Conservation (phyloP, 37 sponge, comb jelly and placozoan genomes). For the Bolinopsis microptera region DNA sequence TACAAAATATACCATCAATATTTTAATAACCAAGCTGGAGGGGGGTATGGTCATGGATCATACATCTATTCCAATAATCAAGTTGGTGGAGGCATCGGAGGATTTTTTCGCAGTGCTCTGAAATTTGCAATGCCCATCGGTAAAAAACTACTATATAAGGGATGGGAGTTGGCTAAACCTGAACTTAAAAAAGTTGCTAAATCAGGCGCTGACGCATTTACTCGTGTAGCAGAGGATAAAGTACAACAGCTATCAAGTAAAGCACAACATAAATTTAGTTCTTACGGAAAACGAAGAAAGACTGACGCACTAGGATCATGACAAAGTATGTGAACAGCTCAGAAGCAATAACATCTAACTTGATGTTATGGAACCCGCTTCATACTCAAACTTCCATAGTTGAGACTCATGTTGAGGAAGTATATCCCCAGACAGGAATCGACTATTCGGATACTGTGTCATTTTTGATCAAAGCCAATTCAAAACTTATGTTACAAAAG, state of each 20-base stretch:
- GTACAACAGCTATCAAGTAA: neutral
- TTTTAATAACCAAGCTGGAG: neutral
- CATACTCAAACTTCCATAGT: constrained; percentile 24
- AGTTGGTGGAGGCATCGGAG: constrained; percentile 37
- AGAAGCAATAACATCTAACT: neutral
- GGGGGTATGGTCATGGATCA: neutral
- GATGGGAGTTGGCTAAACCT: constrained; percentile 13
- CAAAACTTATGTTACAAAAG: neutral
- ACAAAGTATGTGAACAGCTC: constrained; percentile 8
- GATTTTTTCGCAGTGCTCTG: neutral
- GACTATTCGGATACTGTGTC: neutral
- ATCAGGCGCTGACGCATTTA: neutral
- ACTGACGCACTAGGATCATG: constrained; percentile 39
- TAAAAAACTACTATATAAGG: constrained; percentile 19
- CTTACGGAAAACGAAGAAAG: neutral
- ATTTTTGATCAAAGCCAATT: neutral
- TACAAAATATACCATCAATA: neutral
- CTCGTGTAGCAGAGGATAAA: constrained; percentile 12
- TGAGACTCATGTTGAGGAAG: neutral
- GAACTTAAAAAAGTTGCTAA: neutral
- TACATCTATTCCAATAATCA: neutral
- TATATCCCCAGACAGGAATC: neutral
- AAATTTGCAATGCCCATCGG: constrained; percentile 9
- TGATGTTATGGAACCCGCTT: neutral
- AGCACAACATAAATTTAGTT: neutral